Percentiles rank a stretch among this genome's conserved stretches.
Conservation (phyloP, 2,888 invertebrate genomes). For the Drosophila buzzatii region DNA sequence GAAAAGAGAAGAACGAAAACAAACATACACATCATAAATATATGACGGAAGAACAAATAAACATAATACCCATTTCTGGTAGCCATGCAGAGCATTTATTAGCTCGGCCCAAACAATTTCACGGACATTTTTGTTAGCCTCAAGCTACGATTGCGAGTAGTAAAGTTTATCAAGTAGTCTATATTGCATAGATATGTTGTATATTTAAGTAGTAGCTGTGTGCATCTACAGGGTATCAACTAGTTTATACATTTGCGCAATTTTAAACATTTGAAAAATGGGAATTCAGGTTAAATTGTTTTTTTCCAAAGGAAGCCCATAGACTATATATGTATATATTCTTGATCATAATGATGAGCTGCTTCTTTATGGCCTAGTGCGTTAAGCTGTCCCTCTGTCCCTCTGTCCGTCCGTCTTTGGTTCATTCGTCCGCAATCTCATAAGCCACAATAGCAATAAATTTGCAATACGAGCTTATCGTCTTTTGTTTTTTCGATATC, state of each 20-base stretch:
- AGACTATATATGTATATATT: too few relatives aligned
- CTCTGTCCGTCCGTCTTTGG: not conserved
- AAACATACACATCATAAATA: constrained; percentile 3
- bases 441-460: not conserved
- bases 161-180: not conserved
- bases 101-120: constrained; percentile 15
- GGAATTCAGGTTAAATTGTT: too few relatives aligned
- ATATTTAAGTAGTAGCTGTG: not conserved
- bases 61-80: constrained; percentile 1
- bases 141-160: not conserved
- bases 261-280: too few relatives aligned
- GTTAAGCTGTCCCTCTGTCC: not conserved
- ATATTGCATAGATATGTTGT: not conserved
- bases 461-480: not conserved
- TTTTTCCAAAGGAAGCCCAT: too few relatives aligned
- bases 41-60: constrained; percentile 12
- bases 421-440: not conserved
- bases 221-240: too few relatives aligned
- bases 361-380: too few relatives aligned
- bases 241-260: too few relatives aligned
- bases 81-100: constrained; percentile 5
- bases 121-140: not conserved
- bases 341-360: too few relatives aligned
- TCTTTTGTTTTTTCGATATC: not conserved
- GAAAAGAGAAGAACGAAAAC: not conserved